These are phyloP conservation scores for Acrocephalus scirpaceus DNA, from an alignment of 2,797 vertebrate species.

Conservation along the genomic window DNA sequence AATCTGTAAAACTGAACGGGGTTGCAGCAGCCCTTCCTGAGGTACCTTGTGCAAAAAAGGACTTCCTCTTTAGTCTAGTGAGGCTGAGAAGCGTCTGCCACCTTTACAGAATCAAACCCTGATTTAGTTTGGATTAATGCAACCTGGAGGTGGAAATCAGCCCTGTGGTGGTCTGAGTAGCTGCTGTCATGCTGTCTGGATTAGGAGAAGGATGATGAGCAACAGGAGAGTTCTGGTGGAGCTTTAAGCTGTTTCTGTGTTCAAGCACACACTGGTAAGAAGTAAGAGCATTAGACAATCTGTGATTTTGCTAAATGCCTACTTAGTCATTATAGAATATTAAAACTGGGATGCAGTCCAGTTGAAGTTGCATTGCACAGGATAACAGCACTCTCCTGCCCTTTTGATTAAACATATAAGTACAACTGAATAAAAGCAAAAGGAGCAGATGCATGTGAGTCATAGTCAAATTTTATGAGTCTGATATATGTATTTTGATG, in stretches of 20 bases:
- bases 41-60: background rate
- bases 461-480: background rate
- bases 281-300: background rate
- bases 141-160: background rate
- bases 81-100: background rate
- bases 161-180: background rate
- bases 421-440: background rate
- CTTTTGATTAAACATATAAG: background rate
- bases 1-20: background rate
- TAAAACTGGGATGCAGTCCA: background rate
- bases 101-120: background rate
- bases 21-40: background rate
- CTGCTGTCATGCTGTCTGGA: background rate
- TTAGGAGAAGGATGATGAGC: background rate
- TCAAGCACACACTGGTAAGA: background rate
- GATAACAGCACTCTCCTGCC: background rate
- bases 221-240: background rate
- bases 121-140: background rate
- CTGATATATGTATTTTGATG: background rate
- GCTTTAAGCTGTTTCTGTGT: background rate
- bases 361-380: background rate
- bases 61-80: background rate
- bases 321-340: background rate
- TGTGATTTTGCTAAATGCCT: background rate
- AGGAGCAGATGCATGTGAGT: background rate